These are phyloP conservation scores for Arbacia lixula DNA, from an alignment of 53 echinoderm and acorn worm species.

Conservation along the genomic window DNA sequence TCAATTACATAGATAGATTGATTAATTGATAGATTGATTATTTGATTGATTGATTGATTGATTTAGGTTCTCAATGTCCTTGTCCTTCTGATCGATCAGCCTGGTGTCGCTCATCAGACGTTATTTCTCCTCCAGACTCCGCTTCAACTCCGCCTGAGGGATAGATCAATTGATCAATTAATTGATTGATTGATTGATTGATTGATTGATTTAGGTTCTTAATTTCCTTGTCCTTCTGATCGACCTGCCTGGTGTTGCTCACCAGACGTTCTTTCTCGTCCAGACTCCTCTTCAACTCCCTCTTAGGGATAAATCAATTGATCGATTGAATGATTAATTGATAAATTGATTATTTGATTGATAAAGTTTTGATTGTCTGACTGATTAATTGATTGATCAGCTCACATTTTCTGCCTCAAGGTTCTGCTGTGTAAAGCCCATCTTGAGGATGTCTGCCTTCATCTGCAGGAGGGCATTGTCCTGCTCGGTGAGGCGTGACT, in stretches of 20 bases:
- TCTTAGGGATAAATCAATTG: no score
- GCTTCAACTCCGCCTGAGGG: slow-evolving; percentile 87
- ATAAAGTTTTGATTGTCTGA: no score
- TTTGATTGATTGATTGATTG: no score
- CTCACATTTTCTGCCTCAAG: slow-evolving; percentile 94
- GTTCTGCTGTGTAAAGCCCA: slow-evolving; percentile 95
- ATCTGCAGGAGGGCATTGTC: slow-evolving; percentile 96
- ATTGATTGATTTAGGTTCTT: no score
- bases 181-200: no score
- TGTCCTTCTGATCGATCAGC: slow-evolving; percentile 85
- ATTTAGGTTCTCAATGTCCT: no score
- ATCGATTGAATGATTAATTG: neutral
- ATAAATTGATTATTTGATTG: no score
- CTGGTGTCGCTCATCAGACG: slow-evolving; percentile 68
- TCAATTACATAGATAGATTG: neutral
- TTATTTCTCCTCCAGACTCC: slow-evolving; percentile 89
- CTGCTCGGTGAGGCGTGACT: slow-evolving; percentile 93
- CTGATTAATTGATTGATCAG: neutral
- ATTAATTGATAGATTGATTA: no score
- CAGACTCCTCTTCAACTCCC: slow-evolving; percentile 83
- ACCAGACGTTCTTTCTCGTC: slow-evolving; percentile 85
- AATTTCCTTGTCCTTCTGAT: slow-evolving; percentile 91
- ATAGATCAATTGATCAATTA: no score
- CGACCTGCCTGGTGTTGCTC: slow-evolving; percentile 74
- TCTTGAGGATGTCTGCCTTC: slow-evolving; percentile 90